Conservation (phyloP, 2,888 invertebrate genomes). For the Drosophila neutralis region DNA sequence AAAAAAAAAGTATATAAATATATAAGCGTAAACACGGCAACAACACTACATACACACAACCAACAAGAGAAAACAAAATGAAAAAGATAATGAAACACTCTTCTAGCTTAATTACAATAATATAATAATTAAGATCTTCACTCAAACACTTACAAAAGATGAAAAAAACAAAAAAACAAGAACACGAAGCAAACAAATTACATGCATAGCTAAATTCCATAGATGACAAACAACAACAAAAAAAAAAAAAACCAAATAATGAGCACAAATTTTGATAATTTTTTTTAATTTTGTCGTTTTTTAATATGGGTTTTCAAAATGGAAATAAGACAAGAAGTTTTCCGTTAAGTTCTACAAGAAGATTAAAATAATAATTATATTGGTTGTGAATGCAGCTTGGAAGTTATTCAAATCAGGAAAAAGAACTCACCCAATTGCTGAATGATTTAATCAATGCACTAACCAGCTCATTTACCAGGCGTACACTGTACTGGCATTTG, state of each 20-base stretch:
- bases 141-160: conserved; percentile 49
- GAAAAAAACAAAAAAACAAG: conserved; percentile 12
- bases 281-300: conserved; percentile 16
- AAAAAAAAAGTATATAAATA: conserved; percentile 33
- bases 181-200: conserved; percentile 17
- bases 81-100: conserved; percentile 40
- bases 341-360: conserved; percentile 11
- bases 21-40: conserved; percentile 39
- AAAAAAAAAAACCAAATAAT: conserved; percentile 30
- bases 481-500: conserved; percentile 27
- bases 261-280: conserved; percentile 49
- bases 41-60: conserved; percentile 31
- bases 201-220: conserved; percentile 62
- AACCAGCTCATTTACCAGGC: conserved; percentile 31
- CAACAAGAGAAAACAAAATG: conserved; percentile 26
- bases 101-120: conserved; percentile 78
- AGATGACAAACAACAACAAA: conserved; percentile 31
- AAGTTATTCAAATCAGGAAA: conserved; percentile 70
- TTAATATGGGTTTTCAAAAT: conserved; percentile 18
- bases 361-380: conserved; percentile 68
- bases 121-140: conserved; percentile 70
- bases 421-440: conserved; percentile 62
- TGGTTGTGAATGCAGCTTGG: conserved; percentile 78
- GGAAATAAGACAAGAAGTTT: background rate
- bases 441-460: conserved; percentile 55